Base-by-base conservation (phyloP, 2,888 invertebrate species). In the Carpatolechia fugitivella region DNA sequence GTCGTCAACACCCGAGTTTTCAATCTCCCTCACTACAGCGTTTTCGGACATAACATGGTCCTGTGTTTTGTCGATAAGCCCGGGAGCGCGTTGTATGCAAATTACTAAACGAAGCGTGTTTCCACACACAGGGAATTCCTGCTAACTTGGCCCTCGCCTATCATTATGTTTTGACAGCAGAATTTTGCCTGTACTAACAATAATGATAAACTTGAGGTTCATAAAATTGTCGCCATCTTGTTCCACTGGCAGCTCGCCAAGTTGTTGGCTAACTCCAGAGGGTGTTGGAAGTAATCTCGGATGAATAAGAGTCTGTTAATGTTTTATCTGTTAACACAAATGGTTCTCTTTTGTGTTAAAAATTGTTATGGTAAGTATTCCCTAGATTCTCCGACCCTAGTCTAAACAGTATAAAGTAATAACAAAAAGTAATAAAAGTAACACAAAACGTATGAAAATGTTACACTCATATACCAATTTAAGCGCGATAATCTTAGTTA, bases 81-180 rank as follows among this genome's bases (percentile, higher is more conserved):
- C 24, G 38, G 33, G 44, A 35, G 47, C 47, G 56, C 54, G 54
- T 29, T 56, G 59, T 55, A 64, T 66, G 62, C 65, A 68, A 63
- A 68, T 65, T 59, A 56, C 59, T 58, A 64, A 60, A 65, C 61
- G 61, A 64, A 62, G 55, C 61, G 47, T 57, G 56, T 55, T 58
- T 54, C 57, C 57, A 58, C 54, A 38, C 41, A 31, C 29, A 13
- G 47, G 35, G 38, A 50, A 57, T 54, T 52, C 52, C 18, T 10
- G 35, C 41, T 47, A 58, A 60, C 8, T 60, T 55, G 16, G 40
- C 56, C 54, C 52, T 49, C 52, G 20, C 30, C 31, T 40, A 36
- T 55, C 57, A 57, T 57, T 55, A 57, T 55, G 52, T 57, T 55
- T 57, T 55, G 52, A 57, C 53, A 50, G 36, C 56, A 54, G 35